These are phyloP conservation scores for Channa striata DNA, from an alignment of 2,797 vertebrate genomes.

Conservation along the genomic window DNA sequence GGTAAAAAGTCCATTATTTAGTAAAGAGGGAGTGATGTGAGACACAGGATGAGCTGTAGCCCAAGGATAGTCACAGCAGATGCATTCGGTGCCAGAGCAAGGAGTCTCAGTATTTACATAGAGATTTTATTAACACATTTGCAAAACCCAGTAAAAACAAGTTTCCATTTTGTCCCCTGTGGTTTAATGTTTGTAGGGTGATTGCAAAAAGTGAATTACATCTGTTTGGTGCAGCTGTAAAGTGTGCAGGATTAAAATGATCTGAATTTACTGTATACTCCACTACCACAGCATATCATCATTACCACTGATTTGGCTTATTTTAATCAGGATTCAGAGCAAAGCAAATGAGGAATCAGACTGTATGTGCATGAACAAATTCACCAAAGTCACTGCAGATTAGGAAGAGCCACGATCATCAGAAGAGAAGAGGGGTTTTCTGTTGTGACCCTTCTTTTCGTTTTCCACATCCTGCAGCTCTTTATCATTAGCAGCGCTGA, in stretches of 20 bases:
- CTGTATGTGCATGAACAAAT: not conserved
- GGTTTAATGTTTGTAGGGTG: not conserved
- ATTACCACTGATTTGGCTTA: not conserved
- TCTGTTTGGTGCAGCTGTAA: not conserved
- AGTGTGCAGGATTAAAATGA: not conserved
- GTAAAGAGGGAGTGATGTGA: not conserved
- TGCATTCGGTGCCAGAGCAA: not conserved
- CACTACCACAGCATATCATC: not conserved
- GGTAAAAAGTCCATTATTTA: not conserved
- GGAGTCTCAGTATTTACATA: not conserved
- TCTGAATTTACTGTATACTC: not conserved
- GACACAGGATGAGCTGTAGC: not conserved
- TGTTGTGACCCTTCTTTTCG: not conserved
- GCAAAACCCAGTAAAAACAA: not conserved
- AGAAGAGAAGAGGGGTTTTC: not conserved
- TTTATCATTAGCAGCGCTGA: slow-evolving; percentile 1
- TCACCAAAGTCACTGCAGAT: not conserved
- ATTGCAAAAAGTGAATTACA: not conserved
- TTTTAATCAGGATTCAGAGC: not conserved
- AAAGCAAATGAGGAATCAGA: not conserved
- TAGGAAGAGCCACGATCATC: too few relatives aligned
- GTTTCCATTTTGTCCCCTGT: not conserved
- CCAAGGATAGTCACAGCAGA: slow-evolving; percentile 30
- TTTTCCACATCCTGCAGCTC: not conserved
- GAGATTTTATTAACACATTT: not conserved